Percentiles rank a stretch among this genome's conserved stretches.
Evolutionary conservation across 2,113 vertebrate genomes (phyloP).

Genomic region (Thoracochromis brauschi): DNA sequence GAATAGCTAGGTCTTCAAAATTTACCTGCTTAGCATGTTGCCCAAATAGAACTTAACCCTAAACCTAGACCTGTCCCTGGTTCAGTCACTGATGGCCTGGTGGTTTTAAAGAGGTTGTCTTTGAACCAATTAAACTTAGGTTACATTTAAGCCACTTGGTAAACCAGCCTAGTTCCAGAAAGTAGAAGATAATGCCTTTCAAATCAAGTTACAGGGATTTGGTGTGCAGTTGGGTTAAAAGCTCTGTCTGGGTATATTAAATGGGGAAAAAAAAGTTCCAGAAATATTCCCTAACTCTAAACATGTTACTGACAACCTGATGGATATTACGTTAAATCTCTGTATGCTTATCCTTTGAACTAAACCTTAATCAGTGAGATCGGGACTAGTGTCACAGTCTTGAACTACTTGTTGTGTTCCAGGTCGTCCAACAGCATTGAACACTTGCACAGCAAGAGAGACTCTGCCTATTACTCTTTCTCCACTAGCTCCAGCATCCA

Average conservation of each 20-base stretch:
- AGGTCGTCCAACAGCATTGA: conserved; percentile 94
- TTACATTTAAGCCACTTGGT: neutral
- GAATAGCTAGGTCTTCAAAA: neutral
- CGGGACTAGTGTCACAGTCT: neutral
- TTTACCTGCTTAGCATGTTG: neutral
- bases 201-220: neutral
- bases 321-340: neutral
- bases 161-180: neutral
- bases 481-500: conserved; percentile 92
- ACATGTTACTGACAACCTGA: neutral
- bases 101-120: neutral
- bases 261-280: rapidly evolving
- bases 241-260: neutral
- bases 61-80: neutral
- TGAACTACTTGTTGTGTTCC: conserved; percentile 17
- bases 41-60: neutral
- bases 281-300: neutral
- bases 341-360: neutral
- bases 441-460: conserved; percentile 91
- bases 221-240: neutral
- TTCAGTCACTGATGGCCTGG: neutral
- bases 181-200: neutral
- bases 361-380: neutral
- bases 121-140: neutral
- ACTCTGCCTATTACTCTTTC: conserved; percentile 95